phyloP scores from a whole-genome alignment of 2,888 invertebrate genomes.

The Lobophora halterata region DNA sequence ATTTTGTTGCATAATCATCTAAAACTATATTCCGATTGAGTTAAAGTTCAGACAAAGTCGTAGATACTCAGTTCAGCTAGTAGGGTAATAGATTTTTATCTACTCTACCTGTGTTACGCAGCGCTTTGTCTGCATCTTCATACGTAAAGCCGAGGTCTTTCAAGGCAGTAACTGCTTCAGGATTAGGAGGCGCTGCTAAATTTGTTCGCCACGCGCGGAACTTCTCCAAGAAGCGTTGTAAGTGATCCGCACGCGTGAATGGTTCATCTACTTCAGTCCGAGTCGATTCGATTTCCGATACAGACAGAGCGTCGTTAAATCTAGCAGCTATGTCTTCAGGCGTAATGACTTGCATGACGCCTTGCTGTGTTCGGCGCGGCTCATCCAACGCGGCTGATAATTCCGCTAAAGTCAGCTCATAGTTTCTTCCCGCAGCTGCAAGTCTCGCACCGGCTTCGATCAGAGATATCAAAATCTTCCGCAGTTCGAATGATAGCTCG shows the following conservation, averaged over 20 bases:
- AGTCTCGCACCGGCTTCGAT: constrained; percentile 70
- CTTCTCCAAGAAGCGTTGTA: constrained; percentile 64
- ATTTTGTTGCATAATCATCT: no score
- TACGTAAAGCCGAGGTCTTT: constrained; percentile 59
- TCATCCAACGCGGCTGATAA: constrained; percentile 64
- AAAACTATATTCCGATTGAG: no score
- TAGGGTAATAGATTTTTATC: no score
- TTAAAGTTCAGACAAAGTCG: no score
- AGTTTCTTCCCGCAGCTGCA: constrained; percentile 66
- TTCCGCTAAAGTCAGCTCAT: constrained; percentile 61
- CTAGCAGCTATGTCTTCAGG: constrained; percentile 65
- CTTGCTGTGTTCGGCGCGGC: constrained; percentile 44
- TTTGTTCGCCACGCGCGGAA: constrained; percentile 62
- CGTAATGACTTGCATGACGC: constrained; percentile 61
- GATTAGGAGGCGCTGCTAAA: constrained; percentile 57
- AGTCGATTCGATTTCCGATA: constrained; percentile 21
- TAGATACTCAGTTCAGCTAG: no score
- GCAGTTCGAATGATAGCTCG: constrained; percentile 63
- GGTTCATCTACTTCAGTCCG: constrained; percentile 36
- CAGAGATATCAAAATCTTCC: constrained; percentile 68
- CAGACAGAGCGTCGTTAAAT: constrained; percentile 34
- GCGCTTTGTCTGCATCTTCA: constrained; percentile 59
- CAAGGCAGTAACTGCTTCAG: constrained; percentile 53
- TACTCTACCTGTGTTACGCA: constrained; percentile 59
- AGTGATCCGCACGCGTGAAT: constrained; percentile 58